A percentile compares a stretch with the other conserved stretches of the same genome.
Conservation (phyloP, 2,797 vertebrate genomes). For the Micrastur ruficollis region DNA sequence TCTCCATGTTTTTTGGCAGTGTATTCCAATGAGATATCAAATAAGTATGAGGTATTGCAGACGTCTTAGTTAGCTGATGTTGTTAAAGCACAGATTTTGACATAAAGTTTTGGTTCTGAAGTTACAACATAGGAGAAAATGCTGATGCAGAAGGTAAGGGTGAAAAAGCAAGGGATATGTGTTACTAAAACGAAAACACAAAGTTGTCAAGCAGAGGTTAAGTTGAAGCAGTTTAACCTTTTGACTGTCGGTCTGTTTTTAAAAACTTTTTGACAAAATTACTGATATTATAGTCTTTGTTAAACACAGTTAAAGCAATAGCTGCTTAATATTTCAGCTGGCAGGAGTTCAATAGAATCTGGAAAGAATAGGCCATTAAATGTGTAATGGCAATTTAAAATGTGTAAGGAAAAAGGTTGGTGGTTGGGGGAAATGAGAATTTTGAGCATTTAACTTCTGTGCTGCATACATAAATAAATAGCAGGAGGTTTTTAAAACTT, state of each 20-base stretch:
- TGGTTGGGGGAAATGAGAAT: background rate
- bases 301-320: background rate
- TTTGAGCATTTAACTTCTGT: background rate
- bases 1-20: background rate
- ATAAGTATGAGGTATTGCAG: background rate
- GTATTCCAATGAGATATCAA: background rate
- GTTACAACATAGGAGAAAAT: background rate
- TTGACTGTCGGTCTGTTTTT: background rate
- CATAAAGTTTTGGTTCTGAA: background rate
- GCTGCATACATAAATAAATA: background rate
- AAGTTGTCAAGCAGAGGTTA: background rate
- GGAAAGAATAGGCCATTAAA: background rate
- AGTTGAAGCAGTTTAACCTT: background rate
- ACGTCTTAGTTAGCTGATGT: background rate
- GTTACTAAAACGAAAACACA: background rate
- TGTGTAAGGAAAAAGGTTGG: accelerated
- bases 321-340: background rate
- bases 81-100: background rate
- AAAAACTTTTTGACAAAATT: background rate
- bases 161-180: background rate
- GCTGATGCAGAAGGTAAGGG: background rate
- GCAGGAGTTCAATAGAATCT: background rate
- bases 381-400: background rate
- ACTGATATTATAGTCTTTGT: background rate
- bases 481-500: background rate